Base-by-base conservation (phyloP, 2,888 invertebrate species). In the Anoplius nigerrimus region DNA sequence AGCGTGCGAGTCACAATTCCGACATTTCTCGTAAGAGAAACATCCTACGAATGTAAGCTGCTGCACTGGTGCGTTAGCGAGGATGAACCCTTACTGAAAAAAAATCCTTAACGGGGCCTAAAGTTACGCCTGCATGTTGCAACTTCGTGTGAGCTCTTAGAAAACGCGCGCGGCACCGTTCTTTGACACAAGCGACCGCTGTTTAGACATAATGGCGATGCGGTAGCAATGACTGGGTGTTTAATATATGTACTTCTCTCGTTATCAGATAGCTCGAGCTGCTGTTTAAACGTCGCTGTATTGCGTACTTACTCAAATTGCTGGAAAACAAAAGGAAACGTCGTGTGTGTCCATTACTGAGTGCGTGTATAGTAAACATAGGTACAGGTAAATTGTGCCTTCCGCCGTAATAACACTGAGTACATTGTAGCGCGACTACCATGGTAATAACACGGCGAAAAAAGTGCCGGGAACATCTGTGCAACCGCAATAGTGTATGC, bases 281-380 rank as follows among this genome's bases (percentile, higher is more conserved):
- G 48, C 54, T 11, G 52, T 54, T 65, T 59, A 43, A 66, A 34
- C 45, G 8, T n/a, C 20, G 18, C 48, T 51, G 59, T 34, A 54
- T 64, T 67, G 54, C 43, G 58, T 54, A 43, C 48, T 68, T 59
- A 43, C 56, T 22, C 46, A 59, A 66, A 68, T 63, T 63, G 16
- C 56, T 24, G 22, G 27, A 55, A 51, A 22, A 62, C 66, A 66
- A 62, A 55, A 48, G 24, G 20, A 51, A 56, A 24, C 56, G 27
- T 63, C 66, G 62, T 66, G 56, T 51, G 62, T 42, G 62, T 56
- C 22, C 55, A 66, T 66, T 66, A 66, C 56, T 20, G 22, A 27
- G n/a, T 20, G 53, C 48, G 43, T 48, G 55, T 42, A 42, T 20
- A 66, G 66, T 52, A 66, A 66, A 63, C 56, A 66, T 22, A 18